Conservation (phyloP, 2,797 vertebrate genomes). For the Thripadectes ignobilis region DNA sequence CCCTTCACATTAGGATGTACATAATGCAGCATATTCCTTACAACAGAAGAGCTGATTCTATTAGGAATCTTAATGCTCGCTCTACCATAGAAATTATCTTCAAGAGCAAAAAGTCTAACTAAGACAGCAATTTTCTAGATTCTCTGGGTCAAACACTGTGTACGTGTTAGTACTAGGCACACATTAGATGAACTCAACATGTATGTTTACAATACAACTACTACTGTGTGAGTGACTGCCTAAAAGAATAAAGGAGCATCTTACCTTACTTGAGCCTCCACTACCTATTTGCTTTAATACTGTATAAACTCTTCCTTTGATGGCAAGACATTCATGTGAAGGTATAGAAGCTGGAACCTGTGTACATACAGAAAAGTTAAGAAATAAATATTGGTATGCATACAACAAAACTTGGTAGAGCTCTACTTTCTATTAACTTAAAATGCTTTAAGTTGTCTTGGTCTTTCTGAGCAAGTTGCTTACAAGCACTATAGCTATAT, state of each 20-base stretch:
- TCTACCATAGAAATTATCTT: neutral
- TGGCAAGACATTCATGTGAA: slow-evolving; percentile 86
- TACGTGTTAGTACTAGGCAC: neutral
- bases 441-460: neutral
- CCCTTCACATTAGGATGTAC: neutral
- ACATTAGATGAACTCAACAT: neutral
- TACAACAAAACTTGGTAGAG: neutral
- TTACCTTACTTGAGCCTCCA: slow-evolving; percentile 97
- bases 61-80: neutral
- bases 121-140: neutral
- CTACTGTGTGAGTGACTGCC: neutral
- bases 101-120: neutral
- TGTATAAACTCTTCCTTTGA: slow-evolving; percentile 90
- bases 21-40: neutral
- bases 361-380: neutral
- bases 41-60: neutral
- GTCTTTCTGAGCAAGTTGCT: neutral
- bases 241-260: neutral
- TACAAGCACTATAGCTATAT: neutral
- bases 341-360: slow-evolving; percentile 71
- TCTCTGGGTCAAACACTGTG: neutral
- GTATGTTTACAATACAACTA: neutral
- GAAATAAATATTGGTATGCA: neutral
- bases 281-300: slow-evolving; percentile 94
- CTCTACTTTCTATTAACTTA: neutral